Evolutionary conservation across 2,797 vertebrate species (phyloP).

Genomic region (Ibycter americanus): DNA sequence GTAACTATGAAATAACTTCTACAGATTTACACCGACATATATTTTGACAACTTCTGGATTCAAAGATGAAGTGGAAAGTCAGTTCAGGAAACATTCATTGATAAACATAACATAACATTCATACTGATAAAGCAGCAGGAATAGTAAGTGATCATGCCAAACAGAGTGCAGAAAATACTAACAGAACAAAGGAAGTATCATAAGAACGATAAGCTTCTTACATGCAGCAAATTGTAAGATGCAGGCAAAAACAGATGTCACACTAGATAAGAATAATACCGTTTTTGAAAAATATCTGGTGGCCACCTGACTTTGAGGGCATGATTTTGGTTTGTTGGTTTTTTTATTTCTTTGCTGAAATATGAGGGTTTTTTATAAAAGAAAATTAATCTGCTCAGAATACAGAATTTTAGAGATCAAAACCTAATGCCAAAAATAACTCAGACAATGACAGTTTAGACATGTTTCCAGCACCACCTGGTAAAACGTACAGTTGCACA

Average conservation of each 20-base stretch:
- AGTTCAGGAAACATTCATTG: neutral
- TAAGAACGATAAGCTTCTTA: neutral
- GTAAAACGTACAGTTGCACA: neutral
- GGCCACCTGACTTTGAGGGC: neutral
- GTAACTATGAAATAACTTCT: neutral
- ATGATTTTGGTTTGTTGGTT: neutral
- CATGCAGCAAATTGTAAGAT: neutral
- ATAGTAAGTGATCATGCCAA: constrained; percentile 27
- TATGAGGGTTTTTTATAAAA: neutral
- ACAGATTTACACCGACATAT: neutral
- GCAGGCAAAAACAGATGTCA: neutral
- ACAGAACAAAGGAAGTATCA: neutral
- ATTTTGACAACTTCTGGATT: constrained; percentile 9
- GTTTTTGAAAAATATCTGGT: neutral
- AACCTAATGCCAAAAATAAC: neutral
- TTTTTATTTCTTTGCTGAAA: neutral
- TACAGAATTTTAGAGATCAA: neutral
- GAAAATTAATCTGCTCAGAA: neutral
- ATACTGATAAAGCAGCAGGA: constrained; percentile 21
- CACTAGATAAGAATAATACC: neutral
- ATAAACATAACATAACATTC: neutral
- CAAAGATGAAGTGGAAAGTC: constrained; percentile 21
- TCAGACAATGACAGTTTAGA: neutral
- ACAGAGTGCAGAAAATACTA: constrained; percentile 24
- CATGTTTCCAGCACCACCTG: neutral